These are phyloP conservation scores for Lasioglossum pauxillum DNA, from an alignment of 2,888 invertebrate genomes.

Conservation along the genomic window DNA sequence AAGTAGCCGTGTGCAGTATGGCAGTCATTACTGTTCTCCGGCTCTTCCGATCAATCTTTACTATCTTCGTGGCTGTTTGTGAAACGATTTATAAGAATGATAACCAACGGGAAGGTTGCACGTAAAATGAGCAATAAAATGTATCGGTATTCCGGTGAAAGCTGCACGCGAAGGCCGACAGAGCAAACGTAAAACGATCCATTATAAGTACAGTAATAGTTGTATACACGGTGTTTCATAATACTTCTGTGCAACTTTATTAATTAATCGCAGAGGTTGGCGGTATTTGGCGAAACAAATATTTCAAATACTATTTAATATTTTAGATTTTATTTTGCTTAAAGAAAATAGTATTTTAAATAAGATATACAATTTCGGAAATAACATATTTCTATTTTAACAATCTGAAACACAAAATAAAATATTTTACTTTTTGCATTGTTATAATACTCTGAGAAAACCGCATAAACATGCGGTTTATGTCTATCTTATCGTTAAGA, in stretches of 20 bases:
- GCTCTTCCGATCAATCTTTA: neutral
- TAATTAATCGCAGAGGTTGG: neutral
- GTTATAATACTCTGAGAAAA: too few relatives aligned
- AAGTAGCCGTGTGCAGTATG: neutral
- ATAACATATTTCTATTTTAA: too few relatives aligned
- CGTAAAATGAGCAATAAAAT: conserved; percentile 3
- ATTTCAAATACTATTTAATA: too few relatives aligned
- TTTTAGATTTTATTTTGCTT: too few relatives aligned
- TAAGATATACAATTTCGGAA: too few relatives aligned
- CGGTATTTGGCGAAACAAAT: too few relatives aligned
- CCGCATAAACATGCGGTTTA: too few relatives aligned
- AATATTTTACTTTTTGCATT: too few relatives aligned
- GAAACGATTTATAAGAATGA: conserved; percentile 5
- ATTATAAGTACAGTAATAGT: neutral
- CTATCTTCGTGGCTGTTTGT: neutral
- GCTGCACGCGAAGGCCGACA: conserved; percentile 6
- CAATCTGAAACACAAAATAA: too few relatives aligned
- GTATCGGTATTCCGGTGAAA: conserved; percentile 9
- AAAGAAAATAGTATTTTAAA: too few relatives aligned
- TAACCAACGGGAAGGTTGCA: neutral
- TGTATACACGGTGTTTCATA: neutral
- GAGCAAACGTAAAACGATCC: conserved; percentile 5
- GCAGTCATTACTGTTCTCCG: neutral
- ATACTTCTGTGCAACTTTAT: neutral
- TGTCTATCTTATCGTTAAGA: too few relatives aligned